Evolutionary conservation across 2,797 vertebrate species (phyloP).

Genomic region (Lithobates sylvaticus): DNA sequence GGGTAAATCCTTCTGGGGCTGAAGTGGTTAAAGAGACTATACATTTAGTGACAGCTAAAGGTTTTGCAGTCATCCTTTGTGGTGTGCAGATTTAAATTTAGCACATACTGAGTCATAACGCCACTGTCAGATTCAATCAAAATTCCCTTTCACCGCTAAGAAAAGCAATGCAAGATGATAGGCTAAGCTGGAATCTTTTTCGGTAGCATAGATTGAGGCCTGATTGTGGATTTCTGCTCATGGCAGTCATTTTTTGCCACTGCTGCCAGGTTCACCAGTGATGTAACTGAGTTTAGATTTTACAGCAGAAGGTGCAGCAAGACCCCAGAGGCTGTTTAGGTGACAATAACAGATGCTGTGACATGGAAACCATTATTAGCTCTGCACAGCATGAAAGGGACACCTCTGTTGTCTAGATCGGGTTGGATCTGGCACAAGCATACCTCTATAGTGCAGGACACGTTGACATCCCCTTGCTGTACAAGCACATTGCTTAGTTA

Average conservation of each 20-base stretch:
- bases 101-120: too few species aligned
- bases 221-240: background rate
- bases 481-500: background rate
- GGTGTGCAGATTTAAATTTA: too few species aligned
- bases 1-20: too few species aligned
- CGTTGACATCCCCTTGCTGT: background rate
- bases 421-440: background rate
- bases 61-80: too few species aligned
- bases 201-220: too few species aligned
- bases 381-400: background rate
- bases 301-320: background rate
- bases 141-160: too few species aligned
- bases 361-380: background rate
- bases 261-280: background rate
- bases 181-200: too few species aligned
- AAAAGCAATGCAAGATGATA: too few species aligned
- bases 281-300: background rate
- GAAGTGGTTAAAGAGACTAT: too few species aligned
- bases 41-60: too few species aligned
- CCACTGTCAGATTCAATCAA: too few species aligned
- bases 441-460: background rate
- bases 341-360: background rate
- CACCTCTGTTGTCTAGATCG: background rate
- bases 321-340: background rate
- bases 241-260: background rate